These are phyloP conservation scores for Eidolon dupreanum DNA, from an alignment of 2,797 vertebrate species.

Conservation along the genomic window DNA sequence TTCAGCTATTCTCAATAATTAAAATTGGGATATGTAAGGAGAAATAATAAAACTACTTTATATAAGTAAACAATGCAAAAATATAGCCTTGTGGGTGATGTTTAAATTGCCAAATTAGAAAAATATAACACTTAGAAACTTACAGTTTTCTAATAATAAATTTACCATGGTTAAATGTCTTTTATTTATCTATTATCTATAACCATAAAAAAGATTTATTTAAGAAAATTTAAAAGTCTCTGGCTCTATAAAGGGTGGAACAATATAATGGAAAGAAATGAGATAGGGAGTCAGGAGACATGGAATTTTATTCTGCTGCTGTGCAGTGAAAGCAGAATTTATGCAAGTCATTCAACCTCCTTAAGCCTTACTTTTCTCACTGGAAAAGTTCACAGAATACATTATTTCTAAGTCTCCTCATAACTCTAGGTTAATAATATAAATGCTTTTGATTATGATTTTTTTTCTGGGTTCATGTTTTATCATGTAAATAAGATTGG, in stretches of 20 bases:
- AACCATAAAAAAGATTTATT: not conserved
- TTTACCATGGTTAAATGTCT: not conserved
- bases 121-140: not conserved
- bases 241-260: not conserved
- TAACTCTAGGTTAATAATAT: not conserved
- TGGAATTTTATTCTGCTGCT: not conserved
- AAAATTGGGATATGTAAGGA: not conserved
- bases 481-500: not conserved
- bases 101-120: constrained; percentile 23
- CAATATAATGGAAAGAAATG: not conserved
- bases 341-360: not conserved
- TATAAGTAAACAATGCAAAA: not conserved
- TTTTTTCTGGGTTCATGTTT: not conserved
- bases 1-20: constrained; percentile 16
- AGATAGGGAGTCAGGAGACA: not conserved
- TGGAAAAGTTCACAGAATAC: not conserved
- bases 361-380: not conserved
- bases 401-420: not conserved
- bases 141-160: not conserved
- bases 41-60: not conserved
- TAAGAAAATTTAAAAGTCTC: not conserved
- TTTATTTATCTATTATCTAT: not conserved
- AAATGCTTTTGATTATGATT: not conserved
- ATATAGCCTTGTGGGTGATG: not conserved
- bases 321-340: not conserved